Conservation (phyloP, 2,888 invertebrate species). For the Lagria hirta region DNA sequence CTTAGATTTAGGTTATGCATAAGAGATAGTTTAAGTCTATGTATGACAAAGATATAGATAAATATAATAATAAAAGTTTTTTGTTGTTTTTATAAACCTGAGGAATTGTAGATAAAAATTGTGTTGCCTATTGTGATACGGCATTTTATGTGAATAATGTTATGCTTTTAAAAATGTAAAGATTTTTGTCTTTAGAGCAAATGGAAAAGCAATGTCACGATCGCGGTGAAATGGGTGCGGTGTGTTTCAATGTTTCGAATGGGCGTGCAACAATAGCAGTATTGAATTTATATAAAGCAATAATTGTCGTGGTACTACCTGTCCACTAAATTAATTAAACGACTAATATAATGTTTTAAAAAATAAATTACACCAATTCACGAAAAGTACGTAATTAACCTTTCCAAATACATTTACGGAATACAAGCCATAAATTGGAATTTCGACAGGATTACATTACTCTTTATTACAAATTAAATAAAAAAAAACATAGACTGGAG, state of each 20-base stretch:
- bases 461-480: slow-evolving; percentile 24
- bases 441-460: slow-evolving; percentile 22
- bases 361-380: slow-evolving; percentile 14
- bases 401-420: slow-evolving; percentile 12
- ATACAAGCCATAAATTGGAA: slow-evolving; percentile 10
- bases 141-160: too few species aligned
- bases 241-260: slow-evolving; percentile 11
- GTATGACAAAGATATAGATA: too few species aligned
- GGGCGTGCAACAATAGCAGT: slow-evolving; percentile 7
- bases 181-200: too few species aligned
- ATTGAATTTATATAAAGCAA: slow-evolving; percentile 11
- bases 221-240: slow-evolving; percentile 12
- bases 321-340: slow-evolving; percentile 9
- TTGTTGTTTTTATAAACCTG: too few species aligned
- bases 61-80: too few species aligned
- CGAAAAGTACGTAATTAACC: slow-evolving; percentile 18
- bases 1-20: too few species aligned
- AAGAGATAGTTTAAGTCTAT: too few species aligned
- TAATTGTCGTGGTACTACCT: slow-evolving; percentile 15
- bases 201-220: slow-evolving; percentile 10
- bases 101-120: too few species aligned
- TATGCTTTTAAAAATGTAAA: too few species aligned
- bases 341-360: slow-evolving; percentile 10
- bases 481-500: slow-evolving; percentile 17
- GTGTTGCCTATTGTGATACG: too few species aligned